Evolutionary conservation across 2,797 vertebrate genomes (phyloP), one percentile per base, ranked within the genome.

Genomic region (Epinephelus coioides): DNA sequence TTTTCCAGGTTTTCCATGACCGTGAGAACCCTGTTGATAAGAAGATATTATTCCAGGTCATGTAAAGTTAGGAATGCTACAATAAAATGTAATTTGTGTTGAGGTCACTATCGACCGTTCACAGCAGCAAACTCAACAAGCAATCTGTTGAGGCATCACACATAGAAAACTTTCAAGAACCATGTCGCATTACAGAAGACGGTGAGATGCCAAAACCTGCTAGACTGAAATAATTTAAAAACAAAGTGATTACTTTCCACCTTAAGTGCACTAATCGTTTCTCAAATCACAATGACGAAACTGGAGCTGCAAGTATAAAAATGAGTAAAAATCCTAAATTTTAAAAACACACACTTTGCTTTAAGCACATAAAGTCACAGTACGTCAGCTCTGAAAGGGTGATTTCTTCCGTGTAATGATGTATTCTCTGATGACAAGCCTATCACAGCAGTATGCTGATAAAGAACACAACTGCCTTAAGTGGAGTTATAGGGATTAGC

Each of bases 401-500:
- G 17, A 50, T 78, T 70, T 56, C n/a, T 81, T 55, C 54, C 6
- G 21, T 71, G 54, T 74, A 63, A 62, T 72, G 69, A 64, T 79
- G 73, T 74, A 73, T 83, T 76, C 62, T 81, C 51, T 40, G 72
- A 78, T 79, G 83, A 89, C 72, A 46, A 81, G 61, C 62, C 78
- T 46, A 83, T 77, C 83, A 73, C 66, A 83, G 88, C 79, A 30
- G 78, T 49, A 68, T 47, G 79, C 84, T 86, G 87, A 90, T 89
- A 84, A 83, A 88, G 80, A 87, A 87, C 85, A 90, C 85, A 90
- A 90, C 85, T 82, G 87, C 70, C 83, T 91, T 90, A 82, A 85
- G 74, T 79, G 79, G 84, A 89, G 84, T 77, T 88, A 71, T 67
- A 84, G 85, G 85, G 90, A 93, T 95, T 91, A 93, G 89, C 83